Percentiles rank a stretch among this genome's conserved stretches.
phyloP scores from a whole-genome alignment of 2,888 invertebrate species.

The Pristionchus maxplancki region DNA sequence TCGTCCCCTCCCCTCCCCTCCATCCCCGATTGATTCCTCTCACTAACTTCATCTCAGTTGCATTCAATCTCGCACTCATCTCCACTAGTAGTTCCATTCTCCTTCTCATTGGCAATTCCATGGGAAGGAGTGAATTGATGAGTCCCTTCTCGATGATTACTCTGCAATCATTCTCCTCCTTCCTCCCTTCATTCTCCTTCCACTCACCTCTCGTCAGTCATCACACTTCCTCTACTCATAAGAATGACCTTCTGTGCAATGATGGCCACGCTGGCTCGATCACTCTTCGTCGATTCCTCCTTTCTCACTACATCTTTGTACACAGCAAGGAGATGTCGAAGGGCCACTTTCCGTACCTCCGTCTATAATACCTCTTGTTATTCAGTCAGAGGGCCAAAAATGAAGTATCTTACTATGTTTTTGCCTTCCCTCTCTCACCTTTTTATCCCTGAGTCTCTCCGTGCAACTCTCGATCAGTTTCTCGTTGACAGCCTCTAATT shows the following conservation, averaged over 20 bases:
- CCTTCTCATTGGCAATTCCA: slow-evolving; percentile 32
- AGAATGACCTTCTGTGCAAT: slow-evolving; percentile 3
- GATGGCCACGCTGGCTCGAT: background rate
- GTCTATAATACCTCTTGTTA: background rate
- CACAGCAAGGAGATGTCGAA: background rate
- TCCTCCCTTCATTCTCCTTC: background rate
- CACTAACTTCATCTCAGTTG: slow-evolving; percentile 1
- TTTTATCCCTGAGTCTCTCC: slow-evolving; percentile 57
- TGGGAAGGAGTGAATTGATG: slow-evolving; percentile 39
- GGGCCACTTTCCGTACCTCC: slow-evolving; percentile 17
- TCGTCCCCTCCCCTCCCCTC: background rate
- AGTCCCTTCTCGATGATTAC: slow-evolving; percentile 45
- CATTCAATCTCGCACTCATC: background rate
- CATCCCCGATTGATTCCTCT: background rate
- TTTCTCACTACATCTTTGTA: slow-evolving; percentile 43
- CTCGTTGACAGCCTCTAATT: slow-evolving; percentile 63
- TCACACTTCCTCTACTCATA: background rate
- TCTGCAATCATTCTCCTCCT: background rate
- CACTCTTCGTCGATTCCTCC: slow-evolving; percentile 47
- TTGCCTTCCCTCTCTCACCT: slow-evolving; percentile 54
- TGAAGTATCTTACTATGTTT: too few relatives aligned
- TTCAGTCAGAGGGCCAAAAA: too few relatives aligned
- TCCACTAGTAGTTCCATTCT: slow-evolving; percentile 45
- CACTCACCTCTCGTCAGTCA: slow-evolving; percentile 43
- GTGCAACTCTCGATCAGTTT: slow-evolving; percentile 58